Evolutionary conservation across 2,113 vertebrate species (phyloP).

Genomic region (Istiophorus platypterus): DNA sequence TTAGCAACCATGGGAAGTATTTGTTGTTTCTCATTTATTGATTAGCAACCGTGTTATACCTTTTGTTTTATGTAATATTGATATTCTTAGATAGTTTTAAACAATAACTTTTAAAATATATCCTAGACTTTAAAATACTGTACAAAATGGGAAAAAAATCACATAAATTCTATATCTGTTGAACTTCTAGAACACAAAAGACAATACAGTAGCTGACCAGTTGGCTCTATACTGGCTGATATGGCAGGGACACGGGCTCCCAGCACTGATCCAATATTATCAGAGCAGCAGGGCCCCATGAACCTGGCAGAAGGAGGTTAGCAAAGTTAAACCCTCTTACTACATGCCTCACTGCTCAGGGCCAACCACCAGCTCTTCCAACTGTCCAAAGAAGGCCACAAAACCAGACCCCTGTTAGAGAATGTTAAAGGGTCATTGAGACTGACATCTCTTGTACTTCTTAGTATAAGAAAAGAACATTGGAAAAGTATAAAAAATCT

Average conservation of each 20-base stretch:
- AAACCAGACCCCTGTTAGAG: constrained; percentile 67
- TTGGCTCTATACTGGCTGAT: constrained; percentile 67
- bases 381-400: constrained; percentile 73
- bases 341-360: constrained; percentile 90
- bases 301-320: constrained; percentile 99
- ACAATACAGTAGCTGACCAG: constrained; percentile 33
- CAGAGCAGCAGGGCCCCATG: constrained; percentile 91
- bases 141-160: neutral
- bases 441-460: constrained; percentile 21
- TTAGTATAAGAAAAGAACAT: constrained; percentile 3
- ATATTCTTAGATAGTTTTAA: neutral
- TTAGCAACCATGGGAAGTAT: neutral
- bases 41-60: neutral
- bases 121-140: neutral
- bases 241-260: constrained; percentile 84
- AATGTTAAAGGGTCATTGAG: constrained; percentile 69
- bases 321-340: constrained; percentile 99
- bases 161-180: neutral
- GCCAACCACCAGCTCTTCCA: constrained; percentile 88
- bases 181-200: neutral
- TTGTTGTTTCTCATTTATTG: neutral
- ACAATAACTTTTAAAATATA: neutral
- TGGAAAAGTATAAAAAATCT: neutral
- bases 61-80: neutral
- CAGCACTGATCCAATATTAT: constrained; percentile 97